A percentile compares a stretch with the other conserved stretches of the same genome.
These are phyloP conservation scores for Actinernus sp. DNA, from an alignment of 92 coral and sea anemone genomes.

Conservation along the genomic window DNA sequence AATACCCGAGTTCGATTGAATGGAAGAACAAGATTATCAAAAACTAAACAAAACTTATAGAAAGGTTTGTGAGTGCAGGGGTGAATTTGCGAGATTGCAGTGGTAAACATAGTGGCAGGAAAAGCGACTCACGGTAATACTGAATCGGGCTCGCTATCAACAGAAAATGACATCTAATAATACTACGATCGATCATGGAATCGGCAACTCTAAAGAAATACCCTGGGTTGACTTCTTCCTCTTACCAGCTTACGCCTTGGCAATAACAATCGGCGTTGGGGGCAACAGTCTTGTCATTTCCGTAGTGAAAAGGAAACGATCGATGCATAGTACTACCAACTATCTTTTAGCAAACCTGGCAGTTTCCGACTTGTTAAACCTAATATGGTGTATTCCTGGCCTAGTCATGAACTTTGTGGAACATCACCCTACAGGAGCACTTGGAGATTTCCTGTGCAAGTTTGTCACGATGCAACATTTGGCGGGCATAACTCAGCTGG, in stretches of 20 bases:
- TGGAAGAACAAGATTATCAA: too few relatives aligned
- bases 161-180: too few relatives aligned
- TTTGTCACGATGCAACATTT: conserved; percentile 68
- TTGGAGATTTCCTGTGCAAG: conserved; percentile 72
- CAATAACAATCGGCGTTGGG: conserved; percentile 60
- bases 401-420: conserved; percentile 15
- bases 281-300: conserved; percentile 72
- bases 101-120: too few relatives aligned
- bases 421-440: conserved; percentile 50
- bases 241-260: conserved; percentile 42
- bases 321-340: conserved; percentile 78
- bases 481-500: conserved; percentile 69
- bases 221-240: conserved; percentile 19
- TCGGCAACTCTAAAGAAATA: not conserved
- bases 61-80: too few relatives aligned
- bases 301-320: conserved; percentile 57
- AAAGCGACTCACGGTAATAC: too few relatives aligned
- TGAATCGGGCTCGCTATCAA: too few relatives aligned
- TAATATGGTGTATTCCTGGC: conserved; percentile 78
- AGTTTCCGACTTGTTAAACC: conserved; percentile 65
- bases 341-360: conserved; percentile 74
- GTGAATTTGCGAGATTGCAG: too few relatives aligned
- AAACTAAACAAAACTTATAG: too few relatives aligned
- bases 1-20: too few relatives aligned
- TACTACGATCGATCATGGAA: too few relatives aligned